Percentiles rank a stretch among this genome's conserved stretches.
These are phyloP conservation scores for Polypterus senegalus DNA, from an alignment of 2,113 vertebrate genomes.

Conservation along the genomic window DNA sequence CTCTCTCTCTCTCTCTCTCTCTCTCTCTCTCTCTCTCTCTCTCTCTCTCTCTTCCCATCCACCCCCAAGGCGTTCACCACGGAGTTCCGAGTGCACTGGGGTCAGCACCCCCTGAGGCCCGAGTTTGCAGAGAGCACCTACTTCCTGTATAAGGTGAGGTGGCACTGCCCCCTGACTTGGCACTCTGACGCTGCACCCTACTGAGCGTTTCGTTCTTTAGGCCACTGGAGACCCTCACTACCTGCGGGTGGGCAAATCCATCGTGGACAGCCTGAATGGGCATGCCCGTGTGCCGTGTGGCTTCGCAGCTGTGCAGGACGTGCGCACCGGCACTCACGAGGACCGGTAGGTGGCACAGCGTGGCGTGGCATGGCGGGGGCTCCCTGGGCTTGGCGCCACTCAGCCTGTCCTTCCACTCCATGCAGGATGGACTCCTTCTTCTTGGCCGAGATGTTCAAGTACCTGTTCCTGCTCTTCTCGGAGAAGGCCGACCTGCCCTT, in stretches of 20 bases:
- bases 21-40: background rate
- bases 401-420: background rate
- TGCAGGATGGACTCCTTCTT: constrained; percentile 23
- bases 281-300: constrained; percentile 19
- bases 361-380: background rate
- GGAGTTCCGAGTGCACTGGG: constrained; percentile 19
- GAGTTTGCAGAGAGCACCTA: constrained; percentile 22
- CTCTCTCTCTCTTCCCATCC: background rate
- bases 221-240: constrained; percentile 20
- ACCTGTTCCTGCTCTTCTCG: constrained; percentile 20
- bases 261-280: constrained; percentile 14
- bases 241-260: constrained; percentile 15
- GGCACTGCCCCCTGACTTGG: too few species aligned
- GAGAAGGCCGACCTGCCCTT: constrained; percentile 15
- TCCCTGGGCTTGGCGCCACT: background rate
- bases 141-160: constrained; percentile 18
- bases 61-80: constrained; percentile 17
- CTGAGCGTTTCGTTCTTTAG: background rate
- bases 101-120: constrained; percentile 18
- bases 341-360: constrained; percentile 7
- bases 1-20: background rate
- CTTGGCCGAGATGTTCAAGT: constrained; percentile 23
- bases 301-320: constrained; percentile 19
- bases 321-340: constrained; percentile 16
- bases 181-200: background rate